A percentile compares a stretch with the other conserved stretches of the same genome.
phyloP scores from a whole-genome alignment of 2,888 invertebrate genomes.

The Labia minor region DNA sequence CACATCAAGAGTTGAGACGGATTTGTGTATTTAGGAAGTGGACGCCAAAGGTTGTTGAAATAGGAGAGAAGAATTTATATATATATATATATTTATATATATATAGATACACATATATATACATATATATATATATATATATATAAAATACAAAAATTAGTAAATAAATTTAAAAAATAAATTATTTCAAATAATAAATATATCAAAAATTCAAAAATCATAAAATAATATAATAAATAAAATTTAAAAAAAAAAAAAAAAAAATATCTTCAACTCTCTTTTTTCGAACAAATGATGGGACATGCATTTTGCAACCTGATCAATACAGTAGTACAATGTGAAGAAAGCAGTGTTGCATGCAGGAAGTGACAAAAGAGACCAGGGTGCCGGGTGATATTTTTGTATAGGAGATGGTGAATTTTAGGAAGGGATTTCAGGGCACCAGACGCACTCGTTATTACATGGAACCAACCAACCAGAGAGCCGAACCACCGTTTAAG shows the following conservation, averaged over 20 bases:
- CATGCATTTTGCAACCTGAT: constrained; percentile 24
- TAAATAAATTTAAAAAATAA: no score
- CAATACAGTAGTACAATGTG: constrained; percentile 23
- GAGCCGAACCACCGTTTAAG: constrained; percentile 25
- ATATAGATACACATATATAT: no score
- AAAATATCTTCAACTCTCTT: constrained; percentile 24
- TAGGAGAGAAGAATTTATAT: constrained; percentile 13
- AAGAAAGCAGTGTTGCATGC: constrained; percentile 26
- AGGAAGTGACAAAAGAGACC: constrained; percentile 19
- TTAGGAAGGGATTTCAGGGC: constrained; percentile 1
- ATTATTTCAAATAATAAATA: no score
- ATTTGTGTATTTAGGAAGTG: neutral
- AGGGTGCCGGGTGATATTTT: neutral
- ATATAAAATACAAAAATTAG: no score
- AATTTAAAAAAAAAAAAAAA: no score
- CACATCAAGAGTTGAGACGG: constrained; percentile 1
- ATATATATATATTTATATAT: no score
- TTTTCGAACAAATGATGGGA: constrained; percentile 25
- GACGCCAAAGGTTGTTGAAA: constrained; percentile 16
- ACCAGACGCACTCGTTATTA: constrained; percentile 16
- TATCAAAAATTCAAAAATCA: no score
- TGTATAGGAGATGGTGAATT: constrained; percentile 13
- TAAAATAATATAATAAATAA: no score
- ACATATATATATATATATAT: no score
- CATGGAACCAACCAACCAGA: constrained; percentile 18